Percentiles rank a stretch among this genome's conserved stretches.
Conservation (phyloP, 2,113 vertebrate genomes). For the Parotia lawesii region DNA sequence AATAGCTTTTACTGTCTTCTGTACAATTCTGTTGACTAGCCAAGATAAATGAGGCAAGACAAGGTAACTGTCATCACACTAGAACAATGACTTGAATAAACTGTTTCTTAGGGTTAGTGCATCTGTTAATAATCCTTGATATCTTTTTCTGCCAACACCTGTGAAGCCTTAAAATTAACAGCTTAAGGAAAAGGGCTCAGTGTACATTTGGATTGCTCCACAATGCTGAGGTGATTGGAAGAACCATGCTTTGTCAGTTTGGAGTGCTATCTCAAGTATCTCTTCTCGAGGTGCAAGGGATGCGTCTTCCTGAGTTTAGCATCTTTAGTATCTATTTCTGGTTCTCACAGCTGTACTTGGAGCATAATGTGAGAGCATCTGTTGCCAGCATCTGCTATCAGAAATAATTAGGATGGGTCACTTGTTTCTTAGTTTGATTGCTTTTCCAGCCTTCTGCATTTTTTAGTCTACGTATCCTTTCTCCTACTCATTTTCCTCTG, state of each 20-base stretch:
- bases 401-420: conserved; percentile 38
- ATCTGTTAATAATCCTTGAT: neutral
- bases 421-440: conserved; percentile 21
- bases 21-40: neutral
- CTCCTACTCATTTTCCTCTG: neutral
- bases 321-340: neutral
- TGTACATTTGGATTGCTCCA: neutral
- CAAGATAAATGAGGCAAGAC: neutral
- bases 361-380: conserved; percentile 41
- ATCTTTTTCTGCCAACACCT: neutral
- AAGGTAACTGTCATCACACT: neutral
- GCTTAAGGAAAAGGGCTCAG: neutral
- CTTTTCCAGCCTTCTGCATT: neutral
- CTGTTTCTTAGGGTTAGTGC: neutral
- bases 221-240: neutral
- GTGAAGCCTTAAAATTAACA: neutral
- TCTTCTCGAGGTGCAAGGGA: neutral
- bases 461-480: neutral
- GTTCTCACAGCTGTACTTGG: conserved; percentile 15
- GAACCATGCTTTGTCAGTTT: neutral
- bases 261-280: neutral
- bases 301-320: neutral
- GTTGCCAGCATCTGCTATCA: conserved; percentile 42
- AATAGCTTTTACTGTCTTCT: neutral
- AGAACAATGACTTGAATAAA: neutral